Conservation (phyloP, 2,888 invertebrate genomes). For the Tetragnatha montana region DNA sequence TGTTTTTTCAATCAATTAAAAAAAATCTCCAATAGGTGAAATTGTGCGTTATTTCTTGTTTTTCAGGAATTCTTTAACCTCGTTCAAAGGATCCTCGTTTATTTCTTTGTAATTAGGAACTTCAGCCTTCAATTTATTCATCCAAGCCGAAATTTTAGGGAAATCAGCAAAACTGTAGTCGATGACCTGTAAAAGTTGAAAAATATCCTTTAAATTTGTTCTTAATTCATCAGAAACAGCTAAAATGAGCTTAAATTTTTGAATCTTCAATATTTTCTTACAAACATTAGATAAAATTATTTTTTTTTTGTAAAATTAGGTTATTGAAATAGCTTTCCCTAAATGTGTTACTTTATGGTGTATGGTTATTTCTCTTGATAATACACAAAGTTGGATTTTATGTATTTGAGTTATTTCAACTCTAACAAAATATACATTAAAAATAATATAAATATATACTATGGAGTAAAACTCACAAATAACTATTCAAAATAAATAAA, state of each 20-base stretch:
- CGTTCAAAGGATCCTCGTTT: constrained; percentile 61
- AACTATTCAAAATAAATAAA: background rate
- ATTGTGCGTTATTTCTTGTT: constrained; percentile 40
- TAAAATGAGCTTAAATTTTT: background rate
- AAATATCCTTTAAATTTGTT: background rate
- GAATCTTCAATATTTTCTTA: background rate
- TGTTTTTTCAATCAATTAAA: too few relatives aligned
- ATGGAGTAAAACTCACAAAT: background rate
- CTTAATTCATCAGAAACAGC: background rate
- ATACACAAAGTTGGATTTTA: background rate
- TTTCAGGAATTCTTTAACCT: constrained; percentile 56
- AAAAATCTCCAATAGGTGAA: too few relatives aligned
- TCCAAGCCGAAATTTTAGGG: constrained; percentile 66
- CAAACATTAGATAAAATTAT: background rate
- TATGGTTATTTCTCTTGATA: background rate
- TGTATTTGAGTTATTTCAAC: background rate
- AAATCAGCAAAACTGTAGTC: constrained; percentile 50
- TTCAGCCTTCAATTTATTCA: constrained; percentile 64
- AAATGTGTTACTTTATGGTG: background rate
- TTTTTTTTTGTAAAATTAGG: background rate
- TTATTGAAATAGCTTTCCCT: background rate
- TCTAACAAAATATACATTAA: background rate
- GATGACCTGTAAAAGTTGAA: constrained; percentile 10
- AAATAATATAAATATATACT: background rate
- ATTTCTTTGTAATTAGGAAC: constrained; percentile 68